Base-by-base conservation (phyloP, 2,113 vertebrate genomes). In the Nothoprocta pentlandii region DNA sequence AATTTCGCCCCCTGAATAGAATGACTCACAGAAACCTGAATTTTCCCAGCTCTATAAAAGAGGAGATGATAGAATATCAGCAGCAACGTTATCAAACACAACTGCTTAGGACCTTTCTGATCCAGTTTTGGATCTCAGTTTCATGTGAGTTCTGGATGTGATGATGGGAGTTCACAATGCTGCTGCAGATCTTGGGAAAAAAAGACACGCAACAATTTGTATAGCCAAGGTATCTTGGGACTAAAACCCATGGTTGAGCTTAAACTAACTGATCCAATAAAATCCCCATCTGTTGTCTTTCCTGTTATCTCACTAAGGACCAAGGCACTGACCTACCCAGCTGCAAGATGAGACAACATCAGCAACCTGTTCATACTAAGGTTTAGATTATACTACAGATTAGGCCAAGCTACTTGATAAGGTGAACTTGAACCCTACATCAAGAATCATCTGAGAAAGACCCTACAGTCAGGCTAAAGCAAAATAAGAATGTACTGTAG, bases 1-100 rank as follows among this genome's bases (percentile, higher is more conserved):
- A 78, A 84, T 93, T 92, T 78, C 77, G 75, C n/a, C 26, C 86
- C 30, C 26, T 81, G 28, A 81, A 70, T 49, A 59, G 36, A 76
- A 70, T 75, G 36, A 75, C 20, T 80, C 63, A 92, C 15, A 63
- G 54, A 86, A 93, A 39, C 6, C 1, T 71, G 42, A 51, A 59
- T 87, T 92, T 87, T 92, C 41, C 36, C 51, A 84, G 13, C 42
- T 64, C 23, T 89, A 59, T 36, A 46, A 41, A 92, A 82, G 70
- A 87, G 41, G 28, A 80, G n/a, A 71, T 2, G 8, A 68, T 34
- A 70, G 36, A 44, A 20, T 90, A 77, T 69, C 19, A 91, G 26
- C 34, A 80, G n/a, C 67, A 93, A 53, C 8, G 58, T 58, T 62
- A 61, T 30, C 20, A 90, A 15, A 58, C 73, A 22, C 22, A 73